Evolutionary conservation across 2,888 invertebrate species (phyloP).

Genomic region (Hecatera dysodea): DNA sequence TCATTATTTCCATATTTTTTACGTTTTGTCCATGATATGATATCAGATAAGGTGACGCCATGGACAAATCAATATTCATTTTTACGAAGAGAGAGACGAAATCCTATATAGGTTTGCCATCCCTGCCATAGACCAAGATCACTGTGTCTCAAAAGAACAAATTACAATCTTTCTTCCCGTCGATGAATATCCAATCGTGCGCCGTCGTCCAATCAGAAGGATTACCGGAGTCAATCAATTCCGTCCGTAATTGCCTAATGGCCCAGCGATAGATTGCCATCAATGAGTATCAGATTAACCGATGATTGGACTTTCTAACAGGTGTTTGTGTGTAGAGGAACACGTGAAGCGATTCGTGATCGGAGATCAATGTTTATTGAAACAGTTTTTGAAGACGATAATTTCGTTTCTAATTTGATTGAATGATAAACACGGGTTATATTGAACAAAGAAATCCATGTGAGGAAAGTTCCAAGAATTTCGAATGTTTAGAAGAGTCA

Average conservation of each 20-base stretch:
- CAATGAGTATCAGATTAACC: conserved; percentile 58
- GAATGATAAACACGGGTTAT: too few species aligned
- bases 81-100: too few species aligned
- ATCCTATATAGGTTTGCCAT: too few species aligned
- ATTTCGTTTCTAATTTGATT: conserved; percentile 12
- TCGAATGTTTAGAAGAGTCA: too few species aligned
- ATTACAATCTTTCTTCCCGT: conserved; percentile 22
- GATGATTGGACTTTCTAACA: conserved; percentile 73
- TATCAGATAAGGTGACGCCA: too few species aligned
- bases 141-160: conserved; percentile 21
- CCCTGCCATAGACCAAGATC: conserved; percentile 17
- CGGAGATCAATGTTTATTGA: conserved; percentile 27
- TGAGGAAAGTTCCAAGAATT: too few species aligned
- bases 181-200: conserved; percentile 41
- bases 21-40: too few species aligned
- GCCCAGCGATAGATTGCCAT: conserved; percentile 43
- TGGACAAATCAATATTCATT: too few species aligned
- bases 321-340: conserved; percentile 51
- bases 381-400: not conserved
- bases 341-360: conserved; percentile 13
- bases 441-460: too few species aligned
- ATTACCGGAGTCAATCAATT: conserved; percentile 58
- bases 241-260: conserved; percentile 46
- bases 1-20: too few species aligned
- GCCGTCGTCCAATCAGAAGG: conserved; percentile 47